phyloP scores from a whole-genome alignment of 2,888 invertebrate genomes.

The Anthrax anthrax region DNA sequence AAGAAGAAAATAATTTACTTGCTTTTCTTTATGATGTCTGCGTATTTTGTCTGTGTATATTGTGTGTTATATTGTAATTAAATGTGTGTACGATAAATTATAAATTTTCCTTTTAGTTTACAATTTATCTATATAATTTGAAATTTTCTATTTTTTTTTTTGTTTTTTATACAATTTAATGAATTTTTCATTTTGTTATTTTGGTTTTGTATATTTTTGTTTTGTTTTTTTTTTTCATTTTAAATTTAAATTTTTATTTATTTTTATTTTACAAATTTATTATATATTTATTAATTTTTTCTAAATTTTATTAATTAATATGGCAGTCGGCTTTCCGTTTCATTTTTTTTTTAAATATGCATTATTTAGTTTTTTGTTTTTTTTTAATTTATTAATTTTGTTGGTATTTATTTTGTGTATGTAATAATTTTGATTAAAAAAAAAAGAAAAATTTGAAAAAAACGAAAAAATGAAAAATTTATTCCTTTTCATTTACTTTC shows the following conservation, averaged over 20 bases:
- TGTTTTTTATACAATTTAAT: neutral
- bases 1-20: too few species aligned
- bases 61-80: too few species aligned
- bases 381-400: conserved; percentile 10
- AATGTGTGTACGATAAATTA: too few species aligned
- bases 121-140: too few species aligned
- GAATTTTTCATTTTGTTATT: neutral
- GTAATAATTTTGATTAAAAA: too few species aligned
- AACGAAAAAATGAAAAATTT: too few species aligned
- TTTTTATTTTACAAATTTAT: neutral
- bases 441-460: too few species aligned
- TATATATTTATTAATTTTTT: neutral
- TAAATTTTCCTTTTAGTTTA: too few species aligned
- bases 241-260: neutral
- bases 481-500: too few species aligned
- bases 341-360: conserved; percentile 3
- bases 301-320: conserved; percentile 14
- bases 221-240: neutral
- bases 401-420: conserved; percentile 10
- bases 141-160: neutral
- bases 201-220: neutral
- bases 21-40: too few species aligned
- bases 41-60: too few species aligned
- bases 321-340: conserved; percentile 23
- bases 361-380: conserved; percentile 7